These are phyloP conservation scores for Notarius lentiginosus DNA, from an alignment of 2,113 vertebrate species.

Conservation along the genomic window DNA sequence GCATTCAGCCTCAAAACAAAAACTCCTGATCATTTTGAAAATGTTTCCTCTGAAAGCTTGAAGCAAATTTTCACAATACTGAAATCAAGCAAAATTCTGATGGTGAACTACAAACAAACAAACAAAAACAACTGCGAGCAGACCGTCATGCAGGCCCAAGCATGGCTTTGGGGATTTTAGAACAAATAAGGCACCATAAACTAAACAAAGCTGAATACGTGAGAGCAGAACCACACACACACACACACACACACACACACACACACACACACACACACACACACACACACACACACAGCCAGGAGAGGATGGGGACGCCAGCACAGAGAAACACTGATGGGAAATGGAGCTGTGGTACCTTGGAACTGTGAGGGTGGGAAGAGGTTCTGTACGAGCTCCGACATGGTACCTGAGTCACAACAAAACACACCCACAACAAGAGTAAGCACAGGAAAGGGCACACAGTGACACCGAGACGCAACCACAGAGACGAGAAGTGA, in stretches of 20 bases:
- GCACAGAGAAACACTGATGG: constrained; percentile 38
- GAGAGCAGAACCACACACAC: constrained; percentile 36
- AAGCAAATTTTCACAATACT: neutral
- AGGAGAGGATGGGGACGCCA: constrained; percentile 18
- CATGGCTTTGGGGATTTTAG: neutral
- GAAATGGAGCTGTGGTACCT: constrained; percentile 65
- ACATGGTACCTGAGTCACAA: constrained; percentile 80
- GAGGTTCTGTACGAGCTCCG: constrained; percentile 82
- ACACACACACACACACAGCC: constrained; percentile 28
- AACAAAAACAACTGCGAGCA: constrained; percentile 16
- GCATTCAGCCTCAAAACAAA: neutral
- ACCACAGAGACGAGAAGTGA: constrained; percentile 8
- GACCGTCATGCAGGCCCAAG: constrained; percentile 33
- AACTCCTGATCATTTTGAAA: neutral
- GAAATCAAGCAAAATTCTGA: neutral
- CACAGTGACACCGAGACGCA: neutral
- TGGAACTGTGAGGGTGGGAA: constrained; percentile 82
- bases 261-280: constrained; percentile 8
- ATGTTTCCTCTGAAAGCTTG: neutral
- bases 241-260: constrained; percentile 32
- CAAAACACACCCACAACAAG: constrained; percentile 67
- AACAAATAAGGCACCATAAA: constrained; percentile 37
- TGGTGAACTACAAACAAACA: neutral
- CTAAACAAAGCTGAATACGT: constrained; percentile 6
- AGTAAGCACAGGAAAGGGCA: constrained; percentile 32